Base-by-base conservation (phyloP, 2,113 vertebrate genomes). In the Syngnathus floridae region DNA sequence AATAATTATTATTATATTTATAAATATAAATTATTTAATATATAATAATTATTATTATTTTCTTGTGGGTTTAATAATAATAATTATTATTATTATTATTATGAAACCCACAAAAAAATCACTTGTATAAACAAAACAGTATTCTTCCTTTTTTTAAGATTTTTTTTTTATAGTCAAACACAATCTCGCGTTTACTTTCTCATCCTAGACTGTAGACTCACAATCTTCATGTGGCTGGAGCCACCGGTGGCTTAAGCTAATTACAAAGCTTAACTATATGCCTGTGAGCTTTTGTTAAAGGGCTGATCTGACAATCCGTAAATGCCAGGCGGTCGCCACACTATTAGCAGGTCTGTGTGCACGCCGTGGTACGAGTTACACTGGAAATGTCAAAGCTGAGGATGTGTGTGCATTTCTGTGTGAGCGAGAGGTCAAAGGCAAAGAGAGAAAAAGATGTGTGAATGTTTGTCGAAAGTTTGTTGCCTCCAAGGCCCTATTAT, bases 251-350 rank as follows among this genome's bases (percentile, higher is more conserved):
- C 80, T 83, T 85, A 76, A 88, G 71, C 86, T 80, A 85, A 88
- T 89, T 83, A 84, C 79, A 78, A 76, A 83, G 79, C 74, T 83
- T 82, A 86, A 84, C 83, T 88, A 82, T 83, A 7, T 68, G 77
- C 77, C 80, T 77, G 76, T 69, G 75, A 83, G 80, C 64, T 65
- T 82, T 75, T 66, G 74, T 87, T 73, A 68, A 60, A 83, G 83
- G 82, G 82, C 77, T 81, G 62, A 76, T 84, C 78, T 88, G 87
- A 90, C 88, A 89, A 89, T 89, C 84, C 73, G 72, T 72, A 91
- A 91, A 90, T 87, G 89, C 83, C 88, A 89, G 77, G 57, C 80
- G 75, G 82, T 78, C 78, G 66, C 77, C 40, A 66, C 76, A 78
- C 84, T 82, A 86, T 81, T 84, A 83, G 70, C 58, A n/a, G 61